Conservation (phyloP, 2,888 invertebrate genomes). For the Troilus luridus region DNA sequence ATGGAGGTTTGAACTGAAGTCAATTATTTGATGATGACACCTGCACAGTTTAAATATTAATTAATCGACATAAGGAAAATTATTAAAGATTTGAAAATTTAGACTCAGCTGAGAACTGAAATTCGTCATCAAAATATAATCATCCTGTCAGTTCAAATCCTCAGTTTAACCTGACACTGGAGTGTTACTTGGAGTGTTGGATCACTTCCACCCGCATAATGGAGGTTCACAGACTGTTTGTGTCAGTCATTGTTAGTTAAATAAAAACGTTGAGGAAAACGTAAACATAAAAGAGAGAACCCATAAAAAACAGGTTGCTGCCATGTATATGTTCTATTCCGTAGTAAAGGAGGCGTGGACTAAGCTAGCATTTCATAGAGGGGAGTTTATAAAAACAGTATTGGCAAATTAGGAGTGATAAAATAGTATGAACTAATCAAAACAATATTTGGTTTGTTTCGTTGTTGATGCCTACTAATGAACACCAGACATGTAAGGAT, state of each 20-base stretch:
- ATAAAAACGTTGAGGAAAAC: not conserved
- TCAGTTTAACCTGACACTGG: not conserved
- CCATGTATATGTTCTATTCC: not conserved
- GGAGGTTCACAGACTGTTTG: not conserved
- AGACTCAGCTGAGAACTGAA: not conserved
- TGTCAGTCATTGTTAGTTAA: not conserved
- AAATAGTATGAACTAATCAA: too few species aligned
- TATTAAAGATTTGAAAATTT: not conserved
- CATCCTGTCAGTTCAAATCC: constrained; percentile 5
- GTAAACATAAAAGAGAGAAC: not conserved
- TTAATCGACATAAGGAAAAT: not conserved
- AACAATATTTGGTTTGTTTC: too few species aligned
- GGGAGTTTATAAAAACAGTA: too few species aligned
- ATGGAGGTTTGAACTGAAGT: not conserved
- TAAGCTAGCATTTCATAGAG: too few species aligned
- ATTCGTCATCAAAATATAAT: constrained; percentile 24
- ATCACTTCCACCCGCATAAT: not conserved
- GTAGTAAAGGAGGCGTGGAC: too few species aligned
- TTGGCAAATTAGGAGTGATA: too few species aligned
- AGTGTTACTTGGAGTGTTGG: too few species aligned
- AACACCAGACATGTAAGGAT: too few species aligned
- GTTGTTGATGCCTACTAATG: too few species aligned
- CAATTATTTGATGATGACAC: not conserved
- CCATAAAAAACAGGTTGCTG: not conserved
- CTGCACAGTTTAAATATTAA: not conserved